Conservation (phyloP, 1,140 invertebrate genomes). For the Lanistes nyassanus region DNA sequence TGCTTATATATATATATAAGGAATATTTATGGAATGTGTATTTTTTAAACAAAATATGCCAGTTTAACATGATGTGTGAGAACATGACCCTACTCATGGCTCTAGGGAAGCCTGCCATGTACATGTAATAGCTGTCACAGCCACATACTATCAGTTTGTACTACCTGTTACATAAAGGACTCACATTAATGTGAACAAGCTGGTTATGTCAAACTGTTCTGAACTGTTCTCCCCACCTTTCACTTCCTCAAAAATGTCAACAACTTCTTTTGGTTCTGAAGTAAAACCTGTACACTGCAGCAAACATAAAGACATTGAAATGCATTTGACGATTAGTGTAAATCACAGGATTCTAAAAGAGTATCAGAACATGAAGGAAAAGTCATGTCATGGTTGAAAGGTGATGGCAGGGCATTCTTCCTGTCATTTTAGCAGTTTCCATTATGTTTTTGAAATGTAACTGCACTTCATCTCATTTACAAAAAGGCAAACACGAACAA, state of each 20-base stretch:
- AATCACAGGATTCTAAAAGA: background rate
- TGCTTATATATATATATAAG: too few relatives aligned
- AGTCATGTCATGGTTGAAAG: too few relatives aligned
- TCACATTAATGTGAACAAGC: conserved; percentile 72
- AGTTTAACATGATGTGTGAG: background rate
- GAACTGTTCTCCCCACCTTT: conserved; percentile 66
- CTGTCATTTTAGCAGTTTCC: too few relatives aligned
- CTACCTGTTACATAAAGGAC: conserved; percentile 53
- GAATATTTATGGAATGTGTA: too few relatives aligned
- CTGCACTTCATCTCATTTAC: too few relatives aligned
- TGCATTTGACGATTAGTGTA: background rate
- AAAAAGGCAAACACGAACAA: too few relatives aligned
- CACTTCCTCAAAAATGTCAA: conserved; percentile 71
- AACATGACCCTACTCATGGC: background rate
- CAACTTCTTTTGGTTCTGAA: conserved; percentile 72
- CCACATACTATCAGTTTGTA: background rate
- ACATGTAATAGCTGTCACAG: background rate
- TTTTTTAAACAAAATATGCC: too few relatives aligned
- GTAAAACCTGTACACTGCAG: conserved; percentile 72
- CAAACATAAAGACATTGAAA: conserved; percentile 1
- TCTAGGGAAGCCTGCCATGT: background rate
- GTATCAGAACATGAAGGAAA: too few relatives aligned
- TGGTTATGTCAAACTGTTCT: conserved; percentile 72
- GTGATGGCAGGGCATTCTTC: too few relatives aligned
- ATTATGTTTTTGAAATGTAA: too few relatives aligned